Evolutionary conservation across 2,113 vertebrate genomes (phyloP), one percentile per base, ranked within the genome.

Genomic region (Chloroceryle aenea): DNA sequence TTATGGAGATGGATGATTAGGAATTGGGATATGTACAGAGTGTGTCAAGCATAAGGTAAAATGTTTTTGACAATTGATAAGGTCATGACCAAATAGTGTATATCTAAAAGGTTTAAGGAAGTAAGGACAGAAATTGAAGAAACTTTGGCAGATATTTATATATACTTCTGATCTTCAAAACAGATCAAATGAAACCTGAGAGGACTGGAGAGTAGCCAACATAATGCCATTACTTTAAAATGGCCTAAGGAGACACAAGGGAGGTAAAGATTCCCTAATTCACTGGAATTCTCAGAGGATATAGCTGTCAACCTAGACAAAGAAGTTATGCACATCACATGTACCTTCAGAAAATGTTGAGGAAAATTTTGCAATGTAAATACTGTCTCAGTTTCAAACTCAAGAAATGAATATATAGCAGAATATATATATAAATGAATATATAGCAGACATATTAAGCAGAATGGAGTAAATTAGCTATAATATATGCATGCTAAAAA

Each of bases 251-350:
- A 95, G 18, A 97, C 42, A 88, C 53, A 87, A 83, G 73, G 16
- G 66, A 96, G 50, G 61, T 76, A 86, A 64, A 92, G 96, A 32
- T 45, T 91, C 79, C 80, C 32, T 93, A 66, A 82, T 45, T 94
- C 38, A 90, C 87, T 97, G 89, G 79, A 67, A 95, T 95, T 97
- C 89, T 97, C 83, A 81, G 63, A 94, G 61, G 68, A 92, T 81
- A 92, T 45, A 77, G 23, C 74, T 91, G 50, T 93, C 93, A 97
- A 29, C 34, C 43, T 61, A 96, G 64, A 96, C 87, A 94, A 95
- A 96, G 89, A 27, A 72, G 74, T 75, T 90, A 86, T 42, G 64
- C 38, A 80, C 30, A 77, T 93, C 29, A 38, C 26, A 75, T 0
- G 0, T 55, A 78, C 63, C 91, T 91, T 52, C 73, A 79, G 42